Evolutionary conservation across 2,113 vertebrate species (phyloP).

Genomic region (Xenotilapia caudafasciata): DNA sequence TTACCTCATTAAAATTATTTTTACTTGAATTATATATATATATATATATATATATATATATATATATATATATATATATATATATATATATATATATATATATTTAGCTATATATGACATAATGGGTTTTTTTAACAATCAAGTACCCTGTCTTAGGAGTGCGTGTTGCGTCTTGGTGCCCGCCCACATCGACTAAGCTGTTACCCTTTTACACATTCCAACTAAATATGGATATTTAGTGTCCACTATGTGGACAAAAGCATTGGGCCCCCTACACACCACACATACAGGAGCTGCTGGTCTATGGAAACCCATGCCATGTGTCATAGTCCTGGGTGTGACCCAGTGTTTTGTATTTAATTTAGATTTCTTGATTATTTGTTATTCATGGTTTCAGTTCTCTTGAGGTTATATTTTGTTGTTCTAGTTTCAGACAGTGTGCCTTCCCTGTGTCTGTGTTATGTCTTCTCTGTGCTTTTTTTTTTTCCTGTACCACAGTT

Average conservation of each 20-base stretch:
- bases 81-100: rapidly evolving
- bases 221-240: neutral
- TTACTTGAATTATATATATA: neutral
- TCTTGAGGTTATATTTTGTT: neutral
- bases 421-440: neutral
- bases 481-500: rapidly evolving
- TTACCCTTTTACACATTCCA: neutral
- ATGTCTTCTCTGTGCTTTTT: neutral
- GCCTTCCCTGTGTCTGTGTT: neutral
- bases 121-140: no score
- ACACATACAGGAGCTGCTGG: neutral
- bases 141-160: no score
- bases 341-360: neutral
- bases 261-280: neutral
- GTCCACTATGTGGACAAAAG: neutral
- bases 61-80: no score
- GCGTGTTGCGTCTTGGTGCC: no score
- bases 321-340: neutral
- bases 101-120: no score
- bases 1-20: neutral
- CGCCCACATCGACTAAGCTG: no score
- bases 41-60: neutral
- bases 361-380: neutral
- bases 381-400: neutral
- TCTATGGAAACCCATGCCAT: neutral